A percentile compares a stretch with the other conserved stretches of the same genome.
Evolutionary conservation across 2,113 vertebrate species (phyloP).

Genomic region (Takifugu bimaculatus): DNA sequence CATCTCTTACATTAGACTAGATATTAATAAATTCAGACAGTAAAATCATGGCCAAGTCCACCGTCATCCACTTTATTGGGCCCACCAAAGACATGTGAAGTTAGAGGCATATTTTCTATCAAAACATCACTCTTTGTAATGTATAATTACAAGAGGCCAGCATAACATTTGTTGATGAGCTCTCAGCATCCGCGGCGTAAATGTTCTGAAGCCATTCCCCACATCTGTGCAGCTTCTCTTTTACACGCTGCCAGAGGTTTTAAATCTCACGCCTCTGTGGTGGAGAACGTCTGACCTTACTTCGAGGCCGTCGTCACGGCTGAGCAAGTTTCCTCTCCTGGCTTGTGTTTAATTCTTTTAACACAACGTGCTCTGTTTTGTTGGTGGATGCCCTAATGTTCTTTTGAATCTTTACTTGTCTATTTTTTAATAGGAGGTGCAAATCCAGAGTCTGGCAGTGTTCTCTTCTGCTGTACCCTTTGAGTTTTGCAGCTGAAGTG

Average conservation of each 20-base stretch:
- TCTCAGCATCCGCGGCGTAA: constrained; percentile 25
- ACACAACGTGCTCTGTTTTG: neutral
- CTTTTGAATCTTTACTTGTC: neutral
- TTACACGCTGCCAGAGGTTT: constrained; percentile 26
- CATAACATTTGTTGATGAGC: constrained; percentile 40
- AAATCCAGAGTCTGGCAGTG: too few species aligned
- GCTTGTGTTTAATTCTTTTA: constrained; percentile 15
- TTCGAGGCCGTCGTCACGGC: constrained; percentile 27
- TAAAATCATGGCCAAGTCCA: constrained; percentile 16
- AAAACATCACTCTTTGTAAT: constrained; percentile 45
- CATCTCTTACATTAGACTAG: constrained; percentile 18
- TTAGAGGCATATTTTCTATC: constrained; percentile 48
- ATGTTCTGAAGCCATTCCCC: constrained; percentile 14
- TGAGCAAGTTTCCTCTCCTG: constrained; percentile 50
- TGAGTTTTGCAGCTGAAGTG: too few species aligned
- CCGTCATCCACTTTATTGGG: constrained; percentile 21
- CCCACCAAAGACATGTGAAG: constrained; percentile 48
- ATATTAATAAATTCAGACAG: neutral
- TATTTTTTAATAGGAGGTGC: too few species aligned
- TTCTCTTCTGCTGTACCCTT: too few species aligned
- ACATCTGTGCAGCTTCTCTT: constrained; percentile 10
- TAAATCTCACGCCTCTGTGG: constrained; percentile 30
- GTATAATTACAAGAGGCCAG: constrained; percentile 46
- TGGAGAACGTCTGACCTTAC: constrained; percentile 35
- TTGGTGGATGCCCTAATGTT: constrained; percentile 1